Evolutionary conservation across 2,113 vertebrate species (phyloP).

Genomic region (Limnothrissa miodon): DNA sequence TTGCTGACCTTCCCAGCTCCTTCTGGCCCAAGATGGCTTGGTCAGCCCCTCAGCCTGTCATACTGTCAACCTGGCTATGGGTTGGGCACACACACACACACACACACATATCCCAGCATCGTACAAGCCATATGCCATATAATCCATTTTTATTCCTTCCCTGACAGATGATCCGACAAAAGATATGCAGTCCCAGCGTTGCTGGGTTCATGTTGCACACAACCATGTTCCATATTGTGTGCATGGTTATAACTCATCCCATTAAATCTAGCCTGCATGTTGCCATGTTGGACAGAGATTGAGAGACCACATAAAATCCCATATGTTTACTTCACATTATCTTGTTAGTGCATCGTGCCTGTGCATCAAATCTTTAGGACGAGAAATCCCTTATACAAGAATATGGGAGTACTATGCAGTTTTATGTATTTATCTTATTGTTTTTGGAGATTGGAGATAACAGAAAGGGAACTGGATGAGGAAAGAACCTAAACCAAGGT

Average conservation of each 20-base stretch:
- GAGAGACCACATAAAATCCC: not conserved
- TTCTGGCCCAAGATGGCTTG: not conserved
- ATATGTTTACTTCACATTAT: not conserved
- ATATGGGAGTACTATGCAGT: not conserved
- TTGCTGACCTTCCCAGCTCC: not conserved
- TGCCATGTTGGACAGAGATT: not conserved
- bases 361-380: not conserved
- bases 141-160: not conserved
- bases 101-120: not conserved
- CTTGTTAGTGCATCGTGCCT: not conserved
- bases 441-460: not conserved
- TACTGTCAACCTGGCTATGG: not conserved
- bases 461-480: not conserved
- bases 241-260: not conserved
- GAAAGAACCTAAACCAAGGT: not conserved
- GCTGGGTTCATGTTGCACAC: not conserved
- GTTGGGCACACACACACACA: constrained; percentile 1
- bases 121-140: not conserved
- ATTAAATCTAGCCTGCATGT: not conserved
- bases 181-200: not conserved
- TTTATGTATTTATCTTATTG: not conserved
- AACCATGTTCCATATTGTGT: not conserved
- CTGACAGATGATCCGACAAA: not conserved
- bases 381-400: not conserved
- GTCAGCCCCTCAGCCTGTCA: not conserved